Conservation (phyloP, 2,113 vertebrate species). For the Alethe castanea region DNA sequence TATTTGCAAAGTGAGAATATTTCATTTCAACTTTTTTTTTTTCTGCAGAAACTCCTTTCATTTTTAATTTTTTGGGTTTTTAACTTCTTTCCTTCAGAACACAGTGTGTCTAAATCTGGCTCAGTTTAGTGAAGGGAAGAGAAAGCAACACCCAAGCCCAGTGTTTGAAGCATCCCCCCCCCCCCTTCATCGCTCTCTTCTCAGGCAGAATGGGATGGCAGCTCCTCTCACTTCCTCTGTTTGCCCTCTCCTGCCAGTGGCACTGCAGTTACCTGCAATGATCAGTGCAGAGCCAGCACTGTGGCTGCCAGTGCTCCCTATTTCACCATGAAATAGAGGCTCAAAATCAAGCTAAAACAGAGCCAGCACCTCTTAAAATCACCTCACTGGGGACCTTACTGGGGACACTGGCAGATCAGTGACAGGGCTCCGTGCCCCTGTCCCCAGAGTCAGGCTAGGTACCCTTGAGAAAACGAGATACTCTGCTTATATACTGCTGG, state of each 20-base stretch:
- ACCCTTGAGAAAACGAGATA: background rate
- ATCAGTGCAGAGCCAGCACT: background rate
- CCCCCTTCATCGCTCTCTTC: background rate
- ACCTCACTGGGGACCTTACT: background rate
- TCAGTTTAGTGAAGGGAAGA: background rate
- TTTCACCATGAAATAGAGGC: background rate
- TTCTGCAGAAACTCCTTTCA: background rate
- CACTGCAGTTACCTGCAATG: background rate
- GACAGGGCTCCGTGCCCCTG: background rate
- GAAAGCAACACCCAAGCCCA: background rate
- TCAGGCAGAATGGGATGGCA: background rate
- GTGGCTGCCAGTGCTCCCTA: background rate
- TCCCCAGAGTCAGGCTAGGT: background rate
- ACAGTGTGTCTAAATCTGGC: background rate
- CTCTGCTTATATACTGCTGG: background rate
- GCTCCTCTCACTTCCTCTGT: background rate
- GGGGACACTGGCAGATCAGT: background rate
- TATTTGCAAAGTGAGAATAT: background rate
- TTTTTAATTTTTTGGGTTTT: background rate
- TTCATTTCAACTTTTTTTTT: background rate
- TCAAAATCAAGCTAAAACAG: background rate
- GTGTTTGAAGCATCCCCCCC: fast-evolving
- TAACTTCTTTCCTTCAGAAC: background rate
- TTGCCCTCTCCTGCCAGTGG: background rate
- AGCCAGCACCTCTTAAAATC: background rate